A percentile compares a stretch with the other conserved stretches of the same genome.
These are phyloP conservation scores for Crax fasciolata DNA, from an alignment of 2,797 vertebrate genomes.

Conservation along the genomic window DNA sequence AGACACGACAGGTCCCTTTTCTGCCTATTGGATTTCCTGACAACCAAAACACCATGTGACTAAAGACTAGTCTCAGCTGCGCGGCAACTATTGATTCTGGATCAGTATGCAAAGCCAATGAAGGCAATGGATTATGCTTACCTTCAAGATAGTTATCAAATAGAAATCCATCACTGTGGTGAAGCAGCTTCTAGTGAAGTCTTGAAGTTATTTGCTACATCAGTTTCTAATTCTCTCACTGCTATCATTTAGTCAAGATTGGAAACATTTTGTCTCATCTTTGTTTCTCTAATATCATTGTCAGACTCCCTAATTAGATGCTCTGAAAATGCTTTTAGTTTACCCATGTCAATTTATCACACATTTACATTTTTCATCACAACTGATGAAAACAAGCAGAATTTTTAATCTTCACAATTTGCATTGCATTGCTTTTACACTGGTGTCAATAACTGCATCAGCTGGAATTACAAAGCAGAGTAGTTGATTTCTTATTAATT, in stretches of 20 bases:
- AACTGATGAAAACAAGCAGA: background rate
- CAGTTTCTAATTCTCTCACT: background rate
- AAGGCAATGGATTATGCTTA: background rate
- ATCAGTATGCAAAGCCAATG: background rate
- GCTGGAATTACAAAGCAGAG: background rate
- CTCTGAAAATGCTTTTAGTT: background rate
- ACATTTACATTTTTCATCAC: background rate
- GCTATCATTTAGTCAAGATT: background rate
- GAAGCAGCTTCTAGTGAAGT: background rate
- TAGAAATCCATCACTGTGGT: background rate
- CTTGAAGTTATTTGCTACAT: background rate
- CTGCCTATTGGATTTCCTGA: background rate
- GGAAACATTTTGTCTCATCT: background rate
- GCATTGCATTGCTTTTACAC: background rate
- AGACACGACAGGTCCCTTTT: background rate
- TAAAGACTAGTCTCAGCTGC: background rate
- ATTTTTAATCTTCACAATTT: background rate
- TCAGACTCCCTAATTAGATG: conserved; percentile 13
- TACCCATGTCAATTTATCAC: background rate
- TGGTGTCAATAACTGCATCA: background rate
- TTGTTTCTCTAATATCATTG: conserved; percentile 5
- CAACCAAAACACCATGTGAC: background rate
- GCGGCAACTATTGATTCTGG: background rate
- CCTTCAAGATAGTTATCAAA: background rate
- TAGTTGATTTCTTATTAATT: background rate